Evolutionary conservation across 2,113 vertebrate genomes (phyloP), one percentile per base, ranked within the genome.

Genomic region (Xiphias gladius): DNA sequence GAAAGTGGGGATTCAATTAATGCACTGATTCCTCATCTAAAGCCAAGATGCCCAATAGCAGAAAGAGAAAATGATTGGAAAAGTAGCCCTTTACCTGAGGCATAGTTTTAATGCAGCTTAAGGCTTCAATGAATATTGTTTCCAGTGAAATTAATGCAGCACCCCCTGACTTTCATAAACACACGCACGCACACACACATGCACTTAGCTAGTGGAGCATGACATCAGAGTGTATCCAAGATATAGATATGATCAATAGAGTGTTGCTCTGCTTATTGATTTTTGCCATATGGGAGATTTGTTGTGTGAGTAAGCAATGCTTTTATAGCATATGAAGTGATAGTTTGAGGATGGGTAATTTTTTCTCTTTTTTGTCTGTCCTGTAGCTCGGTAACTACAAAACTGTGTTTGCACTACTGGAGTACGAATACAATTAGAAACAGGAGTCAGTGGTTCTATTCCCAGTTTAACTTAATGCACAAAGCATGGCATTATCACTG

Each of bases 201-300:
- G 64, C 32, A 41, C 50, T 46, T 61, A 66, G 35, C 73, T 50
- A 72, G 71, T 79, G 64, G 68, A 83, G 73, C 79, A 24, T 86
- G 78, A 88, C 86, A 81, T 88, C 81, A 80, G 73, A 68, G 71
- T 87, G 83, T 86, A 88, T 90, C 46, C 76, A 82, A 74, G 75
- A 87, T 83, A 92, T 78, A 92, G 86, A 86, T 80, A 84, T 88
- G 80, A 91, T 93, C 91, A 90, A 87, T 92, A 92, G 83, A 70
- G 75, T 85, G 80, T 92, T 84, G 85, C 84, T 86, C 75, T 71
- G 26, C 76, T 59, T 93, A 94, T 92, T 93, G 93, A 94, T 92
- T 93, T 93, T 89, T 82, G 84, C 86, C 73, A 20, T 85, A 80
- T 86, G 84, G 89, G 84, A 89, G 86, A 88, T 90, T 89, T 92